Conservation (phyloP, 2,888 invertebrate species). For the Drosophila affinis region DNA sequence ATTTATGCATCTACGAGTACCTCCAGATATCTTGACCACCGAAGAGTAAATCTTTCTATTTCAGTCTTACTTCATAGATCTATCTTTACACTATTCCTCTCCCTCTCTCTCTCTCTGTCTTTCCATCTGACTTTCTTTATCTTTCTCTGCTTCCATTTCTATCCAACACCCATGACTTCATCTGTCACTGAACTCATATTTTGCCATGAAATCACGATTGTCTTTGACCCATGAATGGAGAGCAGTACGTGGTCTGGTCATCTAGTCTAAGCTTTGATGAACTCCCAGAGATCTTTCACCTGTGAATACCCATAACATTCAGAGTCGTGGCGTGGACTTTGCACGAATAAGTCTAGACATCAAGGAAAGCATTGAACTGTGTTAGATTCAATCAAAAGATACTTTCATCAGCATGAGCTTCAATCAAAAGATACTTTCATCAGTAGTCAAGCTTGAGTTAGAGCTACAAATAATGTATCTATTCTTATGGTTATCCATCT, state of each 20-base stretch:
- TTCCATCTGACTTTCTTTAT: neutral
- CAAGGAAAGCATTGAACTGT: neutral
- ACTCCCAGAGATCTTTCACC: too few species aligned
- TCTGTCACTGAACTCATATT: neutral
- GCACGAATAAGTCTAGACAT: constrained; percentile 9
- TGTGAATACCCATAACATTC: neutral
- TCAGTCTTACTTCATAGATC: neutral
- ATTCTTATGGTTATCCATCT: too few species aligned
- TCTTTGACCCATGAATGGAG: constrained; percentile 7
- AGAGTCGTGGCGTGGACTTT: neutral
- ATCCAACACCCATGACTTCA: neutral
- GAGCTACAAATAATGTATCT: too few species aligned
- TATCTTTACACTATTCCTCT: neutral
- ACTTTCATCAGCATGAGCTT: too few species aligned
- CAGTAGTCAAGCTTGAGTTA: neutral
- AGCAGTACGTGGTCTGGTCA: neutral
- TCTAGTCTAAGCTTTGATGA: neutral
- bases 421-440: neutral
- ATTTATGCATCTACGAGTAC: too few species aligned
- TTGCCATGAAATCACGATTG: constrained; percentile 1
- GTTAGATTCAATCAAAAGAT: too few species aligned
- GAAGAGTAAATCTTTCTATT: neutral
- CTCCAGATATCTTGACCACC: neutral
- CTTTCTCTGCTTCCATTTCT: neutral
- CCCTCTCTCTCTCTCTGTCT: too few species aligned